Evolutionary conservation across 2,797 vertebrate genomes (phyloP), one percentile per base, ranked within the genome.

Genomic region (Malurus leucopterus): DNA sequence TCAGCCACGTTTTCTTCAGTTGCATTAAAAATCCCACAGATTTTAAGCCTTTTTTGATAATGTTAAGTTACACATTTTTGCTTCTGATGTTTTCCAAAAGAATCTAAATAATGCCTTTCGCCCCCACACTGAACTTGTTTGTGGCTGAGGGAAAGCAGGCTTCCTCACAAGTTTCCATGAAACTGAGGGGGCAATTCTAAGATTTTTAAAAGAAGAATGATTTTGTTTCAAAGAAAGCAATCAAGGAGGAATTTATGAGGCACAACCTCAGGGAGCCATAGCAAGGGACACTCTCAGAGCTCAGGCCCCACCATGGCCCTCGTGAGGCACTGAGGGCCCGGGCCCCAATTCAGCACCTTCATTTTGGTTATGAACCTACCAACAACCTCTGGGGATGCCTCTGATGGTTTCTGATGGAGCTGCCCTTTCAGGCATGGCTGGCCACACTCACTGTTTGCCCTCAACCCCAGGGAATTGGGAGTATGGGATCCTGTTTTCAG

Each of bases 11-110:
- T 78, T 92, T 50, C 36, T 61, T 91, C 30, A 55, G 41, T 16
- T 51, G 20, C 34, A 49, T 27, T 87, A 67, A 80, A 80, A 84
- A 67, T 32, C 36, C 64, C 14, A 68, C 13, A 47, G 29, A 75
- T 78, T 75, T 83, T 55, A 82, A 84, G n/a, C 23, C 51, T 73
- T 82, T 89, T 43, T 61, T 80, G 67, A n/a, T 49, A 81, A 59
- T 29, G 21, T 38, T 58, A 27, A 9, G 2, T 79, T 89, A 55
- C 36, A 46, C 6, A 6, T 22, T 54, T 88, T 77, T 62, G 20
- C 49, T 71, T 27, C 78, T 23, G 12, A 29, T 86, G 61, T 34
- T 68, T 91, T 91, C 51, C 58, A 71, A 81, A 78, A 62, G 38
- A 58, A 30, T 15, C n/a, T 64, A 75, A 85, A 80, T 67, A 93